Conservation (phyloP, 2,797 vertebrate genomes). For the Epinephelus malabaricus region DNA sequence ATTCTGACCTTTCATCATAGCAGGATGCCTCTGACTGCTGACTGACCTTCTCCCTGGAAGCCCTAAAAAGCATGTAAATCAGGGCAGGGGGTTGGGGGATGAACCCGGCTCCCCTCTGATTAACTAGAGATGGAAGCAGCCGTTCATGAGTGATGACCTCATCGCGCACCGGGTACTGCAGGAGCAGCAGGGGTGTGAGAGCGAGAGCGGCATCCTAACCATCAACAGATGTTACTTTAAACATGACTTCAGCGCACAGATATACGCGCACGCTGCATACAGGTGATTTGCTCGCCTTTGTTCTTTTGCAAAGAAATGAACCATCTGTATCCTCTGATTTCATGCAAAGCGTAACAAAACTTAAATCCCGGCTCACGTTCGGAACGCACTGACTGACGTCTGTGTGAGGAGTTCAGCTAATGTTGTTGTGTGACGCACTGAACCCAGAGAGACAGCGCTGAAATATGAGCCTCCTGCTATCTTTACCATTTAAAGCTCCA, state of each 20-base stretch:
- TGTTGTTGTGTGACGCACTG: conserved; percentile 18
- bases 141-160: conserved; percentile 84
- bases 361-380: background rate
- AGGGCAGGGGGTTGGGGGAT: conserved; percentile 28
- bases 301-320: conserved; percentile 45
- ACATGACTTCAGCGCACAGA: conserved; percentile 74
- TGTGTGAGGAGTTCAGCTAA: conserved; percentile 36
- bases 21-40: conserved; percentile 66
- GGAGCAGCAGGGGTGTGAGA: conserved; percentile 81
- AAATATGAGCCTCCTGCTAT: conserved; percentile 20
- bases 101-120: conserved; percentile 57
- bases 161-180: conserved; percentile 59
- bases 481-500: conserved; percentile 42
- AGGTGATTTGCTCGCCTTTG: conserved; percentile 46
- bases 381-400: conserved; percentile 4
- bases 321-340: conserved; percentile 55
- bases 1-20: conserved; percentile 77
- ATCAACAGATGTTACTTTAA: conserved; percentile 88
- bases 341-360: conserved; percentile 8
- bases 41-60: conserved; percentile 82
- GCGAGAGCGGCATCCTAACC: conserved; percentile 78
- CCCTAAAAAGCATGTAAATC: conserved; percentile 67
- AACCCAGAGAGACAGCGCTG: background rate
- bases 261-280: conserved; percentile 15
- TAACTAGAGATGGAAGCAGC: conserved; percentile 64